Base-by-base conservation (phyloP, 2,113 vertebrate species). In the Petrocephalus zakoni region DNA sequence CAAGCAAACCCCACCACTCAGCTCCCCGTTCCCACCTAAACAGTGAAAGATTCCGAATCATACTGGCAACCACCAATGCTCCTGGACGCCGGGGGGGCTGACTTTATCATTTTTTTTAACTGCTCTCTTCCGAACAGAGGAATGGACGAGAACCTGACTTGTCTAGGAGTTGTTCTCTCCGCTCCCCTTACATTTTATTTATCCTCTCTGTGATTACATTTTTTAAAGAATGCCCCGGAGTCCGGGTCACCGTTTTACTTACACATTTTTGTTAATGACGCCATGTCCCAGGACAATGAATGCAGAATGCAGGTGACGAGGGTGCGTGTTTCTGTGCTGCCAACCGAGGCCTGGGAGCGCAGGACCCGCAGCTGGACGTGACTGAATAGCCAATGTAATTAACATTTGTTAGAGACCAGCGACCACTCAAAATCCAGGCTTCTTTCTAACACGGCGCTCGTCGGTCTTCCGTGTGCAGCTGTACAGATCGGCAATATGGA, bases 401-500 rank as follows among this genome's bases (percentile, higher is more conserved):
- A 83, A 96, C 94, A 87, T 95, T 84, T 78, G 93, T 95, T 95
- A 94, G 15, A 86, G 34, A 85, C 55, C 55, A 52, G 56, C 29
- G 25, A 49, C 81, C 81, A 49, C 46, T 47, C 37, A 29, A 47
- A 88, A 58, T 94, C 95, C 95, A 96, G 95, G 96, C 94, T 92
- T 95, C 95, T 96, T 96, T 96, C 95, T 95, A 94, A 96, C 87
- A 92, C 95, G 94, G 95, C 94, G 92, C 92, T 47, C 84, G 55
- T n/a, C 49, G 93, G 95, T 94, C 94, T 93, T 93, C 93, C 95
- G 93, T 95, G 96, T 96, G 96, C 96, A 96, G 94, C 95, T 96
- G 95, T 96, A 96, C 96, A 95, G 90, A 87, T 83, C 95, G 95
- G 95, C 96, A 96, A 96, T 97, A 96, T 96, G 94, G 95, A 96